A percentile compares a stretch with the other conserved stretches of the same genome.
These are phyloP conservation scores for Drosophila pseudoananassae DNA, from an alignment of 1,140 invertebrate genomes.

Conservation along the genomic window DNA sequence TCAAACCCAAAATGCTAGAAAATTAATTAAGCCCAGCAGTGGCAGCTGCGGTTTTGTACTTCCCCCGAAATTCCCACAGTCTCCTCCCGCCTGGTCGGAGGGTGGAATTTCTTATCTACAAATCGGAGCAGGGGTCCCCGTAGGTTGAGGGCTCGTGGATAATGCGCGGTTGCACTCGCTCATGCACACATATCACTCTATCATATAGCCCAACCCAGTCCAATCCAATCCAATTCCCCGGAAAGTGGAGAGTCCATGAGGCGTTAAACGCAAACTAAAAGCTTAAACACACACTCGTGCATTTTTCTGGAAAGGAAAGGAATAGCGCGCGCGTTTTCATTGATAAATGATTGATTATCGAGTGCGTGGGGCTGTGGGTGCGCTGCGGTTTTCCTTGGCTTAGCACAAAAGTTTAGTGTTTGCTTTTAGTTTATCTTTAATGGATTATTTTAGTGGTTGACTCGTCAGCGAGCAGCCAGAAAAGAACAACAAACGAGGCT, in stretches of 20 bases:
- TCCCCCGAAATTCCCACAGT: constrained; percentile 13
- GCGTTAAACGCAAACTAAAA: constrained; percentile 82
- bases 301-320: constrained; percentile 28
- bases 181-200: constrained; percentile 61
- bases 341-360: constrained; percentile 82
- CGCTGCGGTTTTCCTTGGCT: constrained; percentile 67
- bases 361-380: constrained; percentile 55
- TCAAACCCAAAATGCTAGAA: constrained; percentile 69
- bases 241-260: constrained; percentile 59
- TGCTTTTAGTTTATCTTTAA: constrained; percentile 81
- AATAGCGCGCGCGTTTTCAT: constrained; percentile 67
- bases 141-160: constrained; percentile 43
- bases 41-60: constrained; percentile 59
- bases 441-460: constrained; percentile 79
- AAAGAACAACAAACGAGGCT: constrained; percentile 6
- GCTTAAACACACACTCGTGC: constrained; percentile 52
- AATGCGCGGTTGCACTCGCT: constrained; percentile 50
- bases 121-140: background rate
- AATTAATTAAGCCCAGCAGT: constrained; percentile 73
- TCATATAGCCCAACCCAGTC: constrained; percentile 32
- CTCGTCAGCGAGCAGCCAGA: constrained; percentile 35
- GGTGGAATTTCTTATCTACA: constrained; percentile 30
- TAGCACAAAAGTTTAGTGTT: constrained; percentile 80
- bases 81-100: background rate
- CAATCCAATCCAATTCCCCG: constrained; percentile 1